A percentile compares a stretch with the other conserved stretches of the same genome.
Conservation (phyloP, 2,797 vertebrate species). For the Ara ararauna region DNA sequence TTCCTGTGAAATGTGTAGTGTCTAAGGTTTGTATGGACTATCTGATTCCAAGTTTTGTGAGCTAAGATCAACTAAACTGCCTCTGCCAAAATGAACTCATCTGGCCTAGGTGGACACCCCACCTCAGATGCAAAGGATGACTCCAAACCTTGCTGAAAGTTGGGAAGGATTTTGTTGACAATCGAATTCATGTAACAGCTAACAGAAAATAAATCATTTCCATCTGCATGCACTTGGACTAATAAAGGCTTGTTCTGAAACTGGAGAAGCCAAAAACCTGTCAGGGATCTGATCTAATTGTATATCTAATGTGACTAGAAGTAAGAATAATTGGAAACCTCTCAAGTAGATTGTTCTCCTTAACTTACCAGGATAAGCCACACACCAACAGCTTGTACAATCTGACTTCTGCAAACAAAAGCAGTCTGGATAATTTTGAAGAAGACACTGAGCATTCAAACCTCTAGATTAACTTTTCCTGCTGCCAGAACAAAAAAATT, state of each 20-base stretch:
- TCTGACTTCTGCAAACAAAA: conserved; percentile 42
- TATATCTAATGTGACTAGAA: conserved; percentile 57
- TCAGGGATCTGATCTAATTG: conserved; percentile 30
- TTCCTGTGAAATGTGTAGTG: not conserved
- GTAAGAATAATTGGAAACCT: conserved; percentile 51
- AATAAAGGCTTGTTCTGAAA: conserved; percentile 34
- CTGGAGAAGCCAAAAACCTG: conserved; percentile 47
- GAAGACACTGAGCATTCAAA: not conserved
- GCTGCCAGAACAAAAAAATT: not conserved
- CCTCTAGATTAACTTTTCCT: conserved; percentile 13
- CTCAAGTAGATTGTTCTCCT: conserved; percentile 45
- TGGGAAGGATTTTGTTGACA: conserved; percentile 37
- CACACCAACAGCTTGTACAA: conserved; percentile 34
- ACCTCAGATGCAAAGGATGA: not conserved
- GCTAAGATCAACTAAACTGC: not conserved
- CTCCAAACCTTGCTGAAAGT: not conserved
- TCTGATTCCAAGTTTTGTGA: not conserved
- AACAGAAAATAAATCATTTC: conserved; percentile 58
- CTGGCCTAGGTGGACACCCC: not conserved
- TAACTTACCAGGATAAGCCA: conserved; percentile 10
- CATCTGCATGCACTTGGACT: conserved; percentile 30
- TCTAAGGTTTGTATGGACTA: not conserved
- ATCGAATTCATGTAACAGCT: conserved; percentile 35
- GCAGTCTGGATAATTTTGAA: conserved; percentile 40
- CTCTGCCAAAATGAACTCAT: not conserved